A percentile compares a stretch with the other conserved stretches of the same genome.
phyloP scores from a whole-genome alignment of 1,140 invertebrate species.

The Doryteuthis pealeii region DNA sequence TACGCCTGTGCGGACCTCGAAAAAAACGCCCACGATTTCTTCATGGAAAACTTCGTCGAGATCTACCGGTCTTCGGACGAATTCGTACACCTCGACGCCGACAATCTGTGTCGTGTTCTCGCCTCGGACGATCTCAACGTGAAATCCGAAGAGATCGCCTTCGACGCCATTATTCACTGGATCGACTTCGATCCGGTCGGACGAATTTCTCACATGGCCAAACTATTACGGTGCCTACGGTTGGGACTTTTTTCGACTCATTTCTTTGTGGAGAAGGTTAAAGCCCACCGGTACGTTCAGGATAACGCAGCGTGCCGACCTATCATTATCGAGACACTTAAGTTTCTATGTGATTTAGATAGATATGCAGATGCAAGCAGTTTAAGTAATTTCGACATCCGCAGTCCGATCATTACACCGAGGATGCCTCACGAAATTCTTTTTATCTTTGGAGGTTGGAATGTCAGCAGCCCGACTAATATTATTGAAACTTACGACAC shows the following conservation, averaged over 20 bases:
- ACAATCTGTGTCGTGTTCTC: conserved; percentile 92
- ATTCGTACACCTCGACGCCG: conserved; percentile 86
- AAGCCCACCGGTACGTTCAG: conserved; percentile 69
- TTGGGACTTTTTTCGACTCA: conserved; percentile 83
- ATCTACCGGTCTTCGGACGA: conserved; percentile 95
- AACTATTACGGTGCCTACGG: conserved; percentile 73
- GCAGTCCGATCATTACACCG: conserved; percentile 22
- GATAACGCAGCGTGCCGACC: conserved; percentile 69
- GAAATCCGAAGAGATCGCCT: conserved; percentile 89
- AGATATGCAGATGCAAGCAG: conserved; percentile 30
- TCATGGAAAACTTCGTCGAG: conserved; percentile 44
- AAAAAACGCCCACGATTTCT: conserved; percentile 66
- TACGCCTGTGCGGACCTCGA: conserved; percentile 75
- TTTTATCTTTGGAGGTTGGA: conserved; percentile 76
- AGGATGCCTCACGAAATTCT: conserved; percentile 55
- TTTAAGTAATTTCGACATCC: too few relatives aligned
- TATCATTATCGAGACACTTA: conserved; percentile 74
- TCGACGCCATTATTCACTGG: conserved; percentile 95
- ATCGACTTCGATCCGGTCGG: conserved; percentile 93
- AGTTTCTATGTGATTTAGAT: conserved; percentile 75
- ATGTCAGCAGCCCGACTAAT: conserved; percentile 70
- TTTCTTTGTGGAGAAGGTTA: conserved; percentile 69
- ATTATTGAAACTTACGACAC: conserved; percentile 79
- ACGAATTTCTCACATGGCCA: conserved; percentile 77
- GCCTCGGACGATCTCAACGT: conserved; percentile 96